phyloP scores from a whole-genome alignment of 2,888 invertebrate genomes.

The Drosophila birchii region DNA sequence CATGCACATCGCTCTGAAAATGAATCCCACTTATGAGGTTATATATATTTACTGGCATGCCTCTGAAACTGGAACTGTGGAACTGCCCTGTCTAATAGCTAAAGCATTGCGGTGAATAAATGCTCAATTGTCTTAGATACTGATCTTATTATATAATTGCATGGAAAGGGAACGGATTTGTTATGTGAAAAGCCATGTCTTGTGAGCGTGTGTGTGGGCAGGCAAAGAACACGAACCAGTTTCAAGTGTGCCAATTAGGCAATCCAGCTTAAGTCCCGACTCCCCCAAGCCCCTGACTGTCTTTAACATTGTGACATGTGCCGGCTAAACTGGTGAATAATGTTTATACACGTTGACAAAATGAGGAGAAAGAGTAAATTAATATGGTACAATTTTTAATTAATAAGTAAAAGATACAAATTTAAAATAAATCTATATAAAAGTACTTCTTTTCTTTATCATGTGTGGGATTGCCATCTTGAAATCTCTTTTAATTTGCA shows the following conservation, averaged over 20 bases:
- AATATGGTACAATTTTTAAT: neutral
- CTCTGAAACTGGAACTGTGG: neutral
- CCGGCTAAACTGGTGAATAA: conserved; percentile 4
- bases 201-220: conserved; percentile 20
- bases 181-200: conserved; percentile 1
- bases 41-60: conserved; percentile 10
- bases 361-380: neutral
- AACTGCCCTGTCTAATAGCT: conserved; percentile 15
- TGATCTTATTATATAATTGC: conserved; percentile 39
- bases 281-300: conserved; percentile 6
- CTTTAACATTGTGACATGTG: conserved; percentile 27
- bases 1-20: conserved; percentile 1
- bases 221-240: conserved; percentile 40
- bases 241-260: conserved; percentile 53
- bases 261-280: conserved; percentile 21
- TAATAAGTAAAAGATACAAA: neutral
- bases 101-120: conserved; percentile 28
- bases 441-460: neutral
- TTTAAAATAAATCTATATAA: neutral
- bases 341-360: conserved; percentile 1
- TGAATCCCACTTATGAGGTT: neutral
- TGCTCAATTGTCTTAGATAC: conserved; percentile 41
- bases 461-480: neutral
- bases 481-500: rapidly evolving
- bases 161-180: conserved; percentile 19